Base-by-base conservation (phyloP, 2,797 vertebrate species). In the Podargus strigoides region DNA sequence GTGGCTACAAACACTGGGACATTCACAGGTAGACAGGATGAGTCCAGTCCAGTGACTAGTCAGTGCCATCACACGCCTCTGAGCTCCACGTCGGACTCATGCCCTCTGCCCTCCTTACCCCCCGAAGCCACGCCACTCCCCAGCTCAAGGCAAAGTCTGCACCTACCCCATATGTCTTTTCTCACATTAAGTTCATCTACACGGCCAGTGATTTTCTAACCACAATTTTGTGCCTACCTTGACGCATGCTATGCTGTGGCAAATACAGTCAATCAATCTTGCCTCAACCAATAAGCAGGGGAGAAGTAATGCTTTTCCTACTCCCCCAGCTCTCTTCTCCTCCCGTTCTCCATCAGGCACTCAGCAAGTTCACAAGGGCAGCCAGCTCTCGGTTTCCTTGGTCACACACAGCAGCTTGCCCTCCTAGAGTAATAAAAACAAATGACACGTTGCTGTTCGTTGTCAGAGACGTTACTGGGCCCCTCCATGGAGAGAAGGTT, bases 351-450 rank as follows among this genome's bases (percentile, higher is more conserved):
- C 87, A 94, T 94, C 94, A 96, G 94, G 80, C 96, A 62, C 93
- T 96, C 94, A 4, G 95, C 94, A 95, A 95, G 96, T 96, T 96
- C 96, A 96, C 73, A 88, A 96, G 96, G 95, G 95, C 96, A 96
- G 96, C 80, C 87, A 37, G 90, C 85, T 86, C 90, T 95, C 44
- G 10, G 95, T 96, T 96, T 96, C 96, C 96, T 96, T 96, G 96
- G 96, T 96, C 96, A 96, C 95, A 85, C 95, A 90, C 93, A 96
- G 94, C 94, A 94, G 93, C 96, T 91, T 91, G 93, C 95, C 96
- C 93, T 96, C 95, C 93, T 24, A 46, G 87, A 94, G 96, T 95
- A 96, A 96, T 96, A 96, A 96, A 94, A 96, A 94, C 94, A 96
- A 96, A 96, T 94, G 94, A 94, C 94, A 96, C 80, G 19, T 93